phyloP scores from a whole-genome alignment of 2,888 invertebrate species.

The Philhelius pedissequus region DNA sequence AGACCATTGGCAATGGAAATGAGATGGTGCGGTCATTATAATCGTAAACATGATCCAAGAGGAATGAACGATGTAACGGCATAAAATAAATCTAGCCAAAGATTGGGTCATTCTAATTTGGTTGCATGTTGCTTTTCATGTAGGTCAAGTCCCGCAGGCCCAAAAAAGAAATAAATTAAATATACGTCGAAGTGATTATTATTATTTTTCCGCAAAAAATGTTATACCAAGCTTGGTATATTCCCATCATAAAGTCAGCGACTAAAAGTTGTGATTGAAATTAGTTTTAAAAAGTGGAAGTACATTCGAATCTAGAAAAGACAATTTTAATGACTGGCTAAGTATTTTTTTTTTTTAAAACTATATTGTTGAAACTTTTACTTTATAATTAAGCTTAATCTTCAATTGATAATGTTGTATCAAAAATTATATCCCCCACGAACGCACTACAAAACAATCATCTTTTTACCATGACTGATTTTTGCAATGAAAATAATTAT shows the following conservation, averaged over 20 bases:
- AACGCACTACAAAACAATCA: too few species aligned
- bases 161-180: not conserved
- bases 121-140: slow-evolving; percentile 21
- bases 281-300: not conserved
- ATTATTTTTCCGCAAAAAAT: not conserved
- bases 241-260: not conserved
- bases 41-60: slow-evolving; percentile 5
- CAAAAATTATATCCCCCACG: too few species aligned
- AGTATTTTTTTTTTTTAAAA: not conserved
- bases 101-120: slow-evolving; percentile 14
- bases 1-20: slow-evolving; percentile 43
- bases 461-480: too few species aligned
- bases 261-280: not conserved
- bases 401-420: too few species aligned
- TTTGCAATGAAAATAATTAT: too few species aligned
- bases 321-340: not conserved
- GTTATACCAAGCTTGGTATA: not conserved
- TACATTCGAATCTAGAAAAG: not conserved
- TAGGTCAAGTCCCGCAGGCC: slow-evolving; percentile 23
- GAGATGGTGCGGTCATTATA: slow-evolving; percentile 5
- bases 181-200: not conserved
- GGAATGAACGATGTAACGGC: not conserved
- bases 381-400: too few species aligned
- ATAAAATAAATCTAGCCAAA: not conserved
- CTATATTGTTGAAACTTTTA: too few species aligned